Conservation (phyloP, 2,797 vertebrate species). For the Microchirus variegatus region DNA sequence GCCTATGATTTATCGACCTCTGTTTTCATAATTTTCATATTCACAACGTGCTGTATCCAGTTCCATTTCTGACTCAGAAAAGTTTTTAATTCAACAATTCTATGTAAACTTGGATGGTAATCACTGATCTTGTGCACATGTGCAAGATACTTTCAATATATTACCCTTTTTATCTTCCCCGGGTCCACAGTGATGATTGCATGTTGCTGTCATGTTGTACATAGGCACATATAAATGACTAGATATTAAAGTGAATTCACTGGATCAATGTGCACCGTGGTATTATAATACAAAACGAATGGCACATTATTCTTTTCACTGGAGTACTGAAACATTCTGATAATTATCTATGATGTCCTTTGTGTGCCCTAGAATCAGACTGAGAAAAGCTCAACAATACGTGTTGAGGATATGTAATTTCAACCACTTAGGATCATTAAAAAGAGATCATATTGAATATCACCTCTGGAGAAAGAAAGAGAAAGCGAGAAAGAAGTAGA, state of each 20-base stretch:
- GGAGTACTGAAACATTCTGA: conserved; percentile 44
- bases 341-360: conserved; percentile 54
- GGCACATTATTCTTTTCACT: conserved; percentile 39
- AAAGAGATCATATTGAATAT: conserved; percentile 96
- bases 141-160: conserved; percentile 26
- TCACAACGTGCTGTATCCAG: too few species aligned
- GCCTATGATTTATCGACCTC: too few species aligned
- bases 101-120: not conserved
- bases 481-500: conserved; percentile 83
- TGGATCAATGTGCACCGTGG: conserved; percentile 20
- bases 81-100: too few species aligned
- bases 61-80: too few species aligned
- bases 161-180: conserved; percentile 36
- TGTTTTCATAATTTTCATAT: too few species aligned
- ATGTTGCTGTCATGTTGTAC: conserved; percentile 22
- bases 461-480: conserved; percentile 85
- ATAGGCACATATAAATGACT: conserved; percentile 30
- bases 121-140: conserved; percentile 25
- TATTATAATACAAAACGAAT: conserved; percentile 52
- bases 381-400: conserved; percentile 69
- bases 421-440: conserved; percentile 92
- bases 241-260: conserved; percentile 44
- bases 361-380: conserved; percentile 53
- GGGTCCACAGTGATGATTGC: conserved; percentile 33
- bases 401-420: conserved; percentile 83